phyloP scores from a whole-genome alignment of 2,113 vertebrate genomes.

The Urocynchramus pylzowi region DNA sequence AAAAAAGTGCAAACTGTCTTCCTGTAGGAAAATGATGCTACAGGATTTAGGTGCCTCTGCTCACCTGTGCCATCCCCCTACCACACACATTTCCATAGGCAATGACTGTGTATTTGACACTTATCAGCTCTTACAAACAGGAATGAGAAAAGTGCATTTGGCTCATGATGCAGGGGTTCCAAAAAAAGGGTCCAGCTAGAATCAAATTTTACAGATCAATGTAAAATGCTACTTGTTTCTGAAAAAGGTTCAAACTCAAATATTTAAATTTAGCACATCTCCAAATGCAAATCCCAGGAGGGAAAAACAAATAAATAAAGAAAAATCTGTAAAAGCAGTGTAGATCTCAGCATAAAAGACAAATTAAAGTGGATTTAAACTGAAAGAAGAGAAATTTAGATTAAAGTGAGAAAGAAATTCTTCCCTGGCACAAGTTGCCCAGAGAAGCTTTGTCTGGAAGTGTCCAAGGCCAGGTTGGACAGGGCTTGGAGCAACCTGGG shows the following conservation, averaged over 20 bases:
- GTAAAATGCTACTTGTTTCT: not conserved
- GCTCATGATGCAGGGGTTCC: not conserved
- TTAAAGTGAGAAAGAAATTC: not conserved
- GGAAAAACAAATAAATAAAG: not conserved
- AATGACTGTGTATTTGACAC: rapidly evolving
- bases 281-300: not conserved
- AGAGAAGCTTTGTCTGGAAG: not conserved
- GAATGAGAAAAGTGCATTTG: not conserved
- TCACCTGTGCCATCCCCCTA: not conserved
- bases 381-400: not conserved
- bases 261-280: not conserved
- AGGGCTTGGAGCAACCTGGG: not conserved
- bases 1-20: not conserved
- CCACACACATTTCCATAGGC: not conserved
- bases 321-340: not conserved
- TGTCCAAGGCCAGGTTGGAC: not conserved
- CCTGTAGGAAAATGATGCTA: not conserved
- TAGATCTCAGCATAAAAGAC: not conserved
- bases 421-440: not conserved
- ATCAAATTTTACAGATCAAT: not conserved
- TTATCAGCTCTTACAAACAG: not conserved
- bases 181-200: not conserved
- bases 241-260: not conserved
- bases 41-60: not conserved
- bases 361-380: not conserved